phyloP scores from a whole-genome alignment of 37 sponge, comb jelly and placozoan species.

The Tethya wilhelma region DNA sequence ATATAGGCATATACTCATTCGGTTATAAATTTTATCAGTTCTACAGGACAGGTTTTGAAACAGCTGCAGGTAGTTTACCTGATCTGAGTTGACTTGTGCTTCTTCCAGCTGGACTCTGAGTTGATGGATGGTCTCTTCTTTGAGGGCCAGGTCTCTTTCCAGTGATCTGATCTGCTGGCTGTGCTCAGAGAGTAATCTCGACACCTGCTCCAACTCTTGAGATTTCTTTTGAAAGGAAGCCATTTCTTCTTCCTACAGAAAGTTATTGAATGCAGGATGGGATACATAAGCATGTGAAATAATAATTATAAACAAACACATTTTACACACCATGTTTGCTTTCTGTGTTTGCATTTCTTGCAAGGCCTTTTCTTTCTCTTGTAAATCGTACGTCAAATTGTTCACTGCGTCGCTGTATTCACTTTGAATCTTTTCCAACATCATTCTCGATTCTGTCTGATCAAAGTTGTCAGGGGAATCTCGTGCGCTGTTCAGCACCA shows the following conservation, averaged over 20 bases:
- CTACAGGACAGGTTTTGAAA: neutral
- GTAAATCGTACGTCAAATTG: constrained; percentile 1
- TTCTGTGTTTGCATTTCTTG: constrained; percentile 14
- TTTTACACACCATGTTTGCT: constrained; percentile 1
- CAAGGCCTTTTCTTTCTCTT: constrained; percentile 16
- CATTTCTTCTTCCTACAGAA: constrained; percentile 20
- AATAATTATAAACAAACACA: neutral
- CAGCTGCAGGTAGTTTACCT: constrained; percentile 29
- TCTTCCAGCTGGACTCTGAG: constrained; percentile 18
- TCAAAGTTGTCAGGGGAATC: neutral
- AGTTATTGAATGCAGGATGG: neutral
- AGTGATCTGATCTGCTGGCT: constrained; percentile 8
- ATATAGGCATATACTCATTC: too few relatives aligned
- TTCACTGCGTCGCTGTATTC: constrained; percentile 3
- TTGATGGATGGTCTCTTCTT: constrained; percentile 22
- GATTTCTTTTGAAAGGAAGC: neutral
- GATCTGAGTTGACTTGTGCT: neutral
- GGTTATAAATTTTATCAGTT: neutral
- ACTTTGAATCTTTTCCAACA: constrained; percentile 22
- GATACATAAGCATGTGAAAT: neutral
- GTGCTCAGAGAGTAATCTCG: constrained; percentile 3
- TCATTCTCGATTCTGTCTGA: neutral
- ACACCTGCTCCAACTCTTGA: neutral
- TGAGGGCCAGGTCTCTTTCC: constrained; percentile 13
- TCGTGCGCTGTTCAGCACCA: neutral